phyloP scores from a whole-genome alignment of 92 coral and sea anemone species.

The Hydrozoanthus gracilis region DNA sequence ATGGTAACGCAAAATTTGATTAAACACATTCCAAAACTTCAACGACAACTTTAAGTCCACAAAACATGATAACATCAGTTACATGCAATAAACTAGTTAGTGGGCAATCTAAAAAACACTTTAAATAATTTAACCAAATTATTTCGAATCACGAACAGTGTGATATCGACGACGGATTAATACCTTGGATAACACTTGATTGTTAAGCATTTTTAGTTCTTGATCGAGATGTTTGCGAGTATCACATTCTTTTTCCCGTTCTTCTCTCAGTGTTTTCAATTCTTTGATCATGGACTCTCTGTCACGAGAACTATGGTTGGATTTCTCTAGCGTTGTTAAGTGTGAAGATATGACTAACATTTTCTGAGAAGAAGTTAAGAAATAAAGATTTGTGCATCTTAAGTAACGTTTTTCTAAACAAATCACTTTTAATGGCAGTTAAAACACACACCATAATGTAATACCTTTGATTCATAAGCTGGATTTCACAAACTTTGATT shows the following conservation, averaged over 20 bases:
- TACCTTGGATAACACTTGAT: slow-evolving; percentile 84
- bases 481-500: background rate
- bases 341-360: slow-evolving; percentile 31
- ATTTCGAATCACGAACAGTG: background rate
- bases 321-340: background rate
- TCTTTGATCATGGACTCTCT: slow-evolving; percentile 73
- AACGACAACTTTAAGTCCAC: too few relatives aligned
- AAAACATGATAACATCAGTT: too few relatives aligned
- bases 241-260: slow-evolving; percentile 75
- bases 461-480: background rate
- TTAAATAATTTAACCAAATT: background rate
- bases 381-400: too few relatives aligned
- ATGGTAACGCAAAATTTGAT: too few relatives aligned
- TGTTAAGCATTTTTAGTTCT: slow-evolving; percentile 75
- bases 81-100: too few relatives aligned
- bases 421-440: background rate
- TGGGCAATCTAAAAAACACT: too few relatives aligned
- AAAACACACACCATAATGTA: background rate
- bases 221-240: slow-evolving; percentile 80
- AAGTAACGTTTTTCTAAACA: background rate
- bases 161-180: background rate
- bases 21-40: too few relatives aligned
- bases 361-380: slow-evolving; percentile 40
- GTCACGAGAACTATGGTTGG: slow-evolving; percentile 44
- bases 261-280: slow-evolving; percentile 63